A percentile compares a stretch with the other conserved stretches of the same genome.
These are phyloP conservation scores for Tenodera sinensis DNA, from an alignment of 2,888 invertebrate genomes.

Conservation along the genomic window DNA sequence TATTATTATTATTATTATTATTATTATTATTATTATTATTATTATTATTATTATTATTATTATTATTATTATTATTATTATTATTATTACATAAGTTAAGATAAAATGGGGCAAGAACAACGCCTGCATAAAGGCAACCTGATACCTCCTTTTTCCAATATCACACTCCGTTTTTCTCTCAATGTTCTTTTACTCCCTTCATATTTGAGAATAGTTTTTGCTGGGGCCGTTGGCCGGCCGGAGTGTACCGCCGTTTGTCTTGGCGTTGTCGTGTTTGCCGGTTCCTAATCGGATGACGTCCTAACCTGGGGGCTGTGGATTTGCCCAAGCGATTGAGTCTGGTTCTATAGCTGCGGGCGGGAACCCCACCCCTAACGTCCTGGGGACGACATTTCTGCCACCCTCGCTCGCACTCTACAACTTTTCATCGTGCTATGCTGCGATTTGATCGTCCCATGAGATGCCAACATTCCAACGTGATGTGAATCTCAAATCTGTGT, in stretches of 20 bases:
- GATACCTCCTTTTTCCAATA: background rate
- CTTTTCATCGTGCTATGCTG: background rate
- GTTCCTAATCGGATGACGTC: background rate
- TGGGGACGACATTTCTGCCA: background rate
- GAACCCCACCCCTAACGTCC: background rate
- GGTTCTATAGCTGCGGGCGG: background rate
- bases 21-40: no score
- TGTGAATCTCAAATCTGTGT: background rate
- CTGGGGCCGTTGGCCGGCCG: no score
- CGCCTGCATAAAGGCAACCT: no score
- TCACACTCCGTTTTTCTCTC: background rate
- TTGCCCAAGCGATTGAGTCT: background rate
- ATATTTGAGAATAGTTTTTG: background rate
- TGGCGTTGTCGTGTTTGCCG: background rate
- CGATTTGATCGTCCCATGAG: background rate
- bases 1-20: no score
- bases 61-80: no score
- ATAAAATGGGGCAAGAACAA: no score
- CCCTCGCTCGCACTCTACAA: background rate
- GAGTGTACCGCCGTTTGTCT: background rate
- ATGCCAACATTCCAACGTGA: background rate
- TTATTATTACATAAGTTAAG: no score
- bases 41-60: no score
- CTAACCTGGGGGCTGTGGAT: background rate
- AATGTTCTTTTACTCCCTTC: background rate